Evolutionary conservation across 2,113 vertebrate species (phyloP), one percentile per base, ranked within the genome.

Genomic region (Pachyramphus minor): DNA sequence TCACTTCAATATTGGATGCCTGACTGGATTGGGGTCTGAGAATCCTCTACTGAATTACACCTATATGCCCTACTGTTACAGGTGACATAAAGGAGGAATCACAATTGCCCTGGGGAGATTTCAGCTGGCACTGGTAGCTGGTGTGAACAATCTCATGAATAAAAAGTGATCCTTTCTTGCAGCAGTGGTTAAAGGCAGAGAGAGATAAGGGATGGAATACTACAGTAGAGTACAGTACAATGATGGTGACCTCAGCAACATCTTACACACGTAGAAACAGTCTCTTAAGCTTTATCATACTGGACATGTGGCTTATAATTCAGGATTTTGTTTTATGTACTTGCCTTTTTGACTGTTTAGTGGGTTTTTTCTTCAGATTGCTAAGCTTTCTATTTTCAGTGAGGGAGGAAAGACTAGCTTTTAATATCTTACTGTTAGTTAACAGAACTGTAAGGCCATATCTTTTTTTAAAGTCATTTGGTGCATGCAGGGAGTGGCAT

Each of bases 151-250:
- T 15, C 10, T 76, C 16, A 63, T 30, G 60, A 78, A 78, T 52
- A 79, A 82, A 87, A 72, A 19, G 15, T 44, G 4, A 7, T 24
- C 8, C 76, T 53, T 35, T 62, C 55, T 90, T 68, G 31, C 22
- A 94, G n/a, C 37, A 12, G 2, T 60, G 30, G 35, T 52, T 71
- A 77, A 67, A 67, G 35, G 58, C 23, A 58, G 47, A 58, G 35
- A 37, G 9, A 87, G 9, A 55, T 49, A n/a, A 74, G 15, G 17
- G 21, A 18, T 14, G 27, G 12, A 20, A 37, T 4, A 20, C 4
- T 37, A 27, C 1, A 2, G 6, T 21, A 50, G 8, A 2, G 6
- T 22, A 44, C 62, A 2, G 8, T 24, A 59, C 19, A 11, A 33
- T 16, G 9, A 27, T 23, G 7, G 28, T 44, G 15, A 41, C 6